phyloP scores from a whole-genome alignment of 1,140 invertebrate genomes.

The Euura lappo region DNA sequence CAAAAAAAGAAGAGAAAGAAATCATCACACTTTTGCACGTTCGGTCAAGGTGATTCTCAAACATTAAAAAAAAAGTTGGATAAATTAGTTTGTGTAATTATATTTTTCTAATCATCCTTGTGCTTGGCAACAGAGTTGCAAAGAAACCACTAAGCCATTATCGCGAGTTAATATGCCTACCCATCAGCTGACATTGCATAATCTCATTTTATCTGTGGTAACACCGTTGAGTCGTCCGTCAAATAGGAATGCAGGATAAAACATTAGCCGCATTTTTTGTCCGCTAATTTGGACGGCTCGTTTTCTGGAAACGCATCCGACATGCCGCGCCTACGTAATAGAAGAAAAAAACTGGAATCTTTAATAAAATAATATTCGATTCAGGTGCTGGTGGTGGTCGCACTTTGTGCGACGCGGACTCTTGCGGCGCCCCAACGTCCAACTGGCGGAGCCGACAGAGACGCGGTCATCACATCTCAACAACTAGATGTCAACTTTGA shows the following conservation, averaged over 20 bases:
- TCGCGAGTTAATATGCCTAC: background rate
- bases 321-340: too few relatives aligned
- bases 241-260: background rate
- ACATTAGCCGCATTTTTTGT: background rate
- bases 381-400: slow-evolving; percentile 50
- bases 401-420: slow-evolving; percentile 47
- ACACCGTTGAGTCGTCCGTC: background rate
- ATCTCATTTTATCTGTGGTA: background rate
- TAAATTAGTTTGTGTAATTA: too few relatives aligned
- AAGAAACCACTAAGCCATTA: background rate
- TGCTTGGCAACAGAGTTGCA: too few relatives aligned
- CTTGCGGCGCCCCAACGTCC: slow-evolving; percentile 49
- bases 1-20: too few relatives aligned
- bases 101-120: too few relatives aligned
- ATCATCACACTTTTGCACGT: too few relatives aligned
- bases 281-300: too few relatives aligned
- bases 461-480: slow-evolving; percentile 65
- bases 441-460: slow-evolving; percentile 49
- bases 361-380: too few relatives aligned
- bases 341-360: too few relatives aligned
- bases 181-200: background rate
- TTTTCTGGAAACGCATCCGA: too few relatives aligned
- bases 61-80: too few relatives aligned
- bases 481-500: slow-evolving; percentile 67
- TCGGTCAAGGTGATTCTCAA: too few relatives aligned